Evolutionary conservation across 2,113 vertebrate genomes (phyloP).

Genomic region (Zingel zingel): DNA sequence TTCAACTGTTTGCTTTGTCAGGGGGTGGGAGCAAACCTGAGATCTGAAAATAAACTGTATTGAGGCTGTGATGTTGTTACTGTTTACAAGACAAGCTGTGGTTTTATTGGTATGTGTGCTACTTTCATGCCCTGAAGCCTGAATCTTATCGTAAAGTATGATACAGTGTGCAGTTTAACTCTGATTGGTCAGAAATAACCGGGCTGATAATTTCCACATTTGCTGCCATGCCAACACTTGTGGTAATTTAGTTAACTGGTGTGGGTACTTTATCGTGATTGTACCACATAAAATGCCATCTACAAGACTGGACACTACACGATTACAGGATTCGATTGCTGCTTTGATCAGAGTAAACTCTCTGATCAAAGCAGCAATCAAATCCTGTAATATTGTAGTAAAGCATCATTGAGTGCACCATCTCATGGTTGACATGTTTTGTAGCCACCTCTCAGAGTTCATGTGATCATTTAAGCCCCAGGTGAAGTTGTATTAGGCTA

Average conservation of each 20-base stretch:
- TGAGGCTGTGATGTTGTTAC: slow-evolving; percentile 1
- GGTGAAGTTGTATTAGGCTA: neutral
- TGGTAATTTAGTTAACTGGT: neutral
- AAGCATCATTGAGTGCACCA: neutral
- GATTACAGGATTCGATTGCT: neutral
- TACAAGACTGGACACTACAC: neutral
- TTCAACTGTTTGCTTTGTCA: slow-evolving; percentile 40
- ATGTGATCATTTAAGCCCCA: neutral
- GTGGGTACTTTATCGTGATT: neutral
- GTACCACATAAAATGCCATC: neutral
- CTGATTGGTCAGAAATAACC: neutral
- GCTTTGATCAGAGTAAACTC: neutral
- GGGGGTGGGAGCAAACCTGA: neutral
- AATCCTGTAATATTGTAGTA: neutral
- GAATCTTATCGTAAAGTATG: neutral
- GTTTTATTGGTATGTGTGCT: neutral
- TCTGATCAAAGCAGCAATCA: no score
- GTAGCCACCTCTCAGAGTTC: neutral
- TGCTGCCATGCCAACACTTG: slow-evolving; percentile 3
- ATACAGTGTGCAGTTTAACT: neutral
- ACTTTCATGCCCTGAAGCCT: neutral
- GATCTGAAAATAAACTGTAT: neutral
- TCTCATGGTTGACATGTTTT: neutral
- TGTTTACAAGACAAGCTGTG: neutral
- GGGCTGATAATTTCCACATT: neutral